These are phyloP conservation scores for Habroteleia sp. DNA, from an alignment of 2,888 invertebrate genomes.

Conservation along the genomic window DNA sequence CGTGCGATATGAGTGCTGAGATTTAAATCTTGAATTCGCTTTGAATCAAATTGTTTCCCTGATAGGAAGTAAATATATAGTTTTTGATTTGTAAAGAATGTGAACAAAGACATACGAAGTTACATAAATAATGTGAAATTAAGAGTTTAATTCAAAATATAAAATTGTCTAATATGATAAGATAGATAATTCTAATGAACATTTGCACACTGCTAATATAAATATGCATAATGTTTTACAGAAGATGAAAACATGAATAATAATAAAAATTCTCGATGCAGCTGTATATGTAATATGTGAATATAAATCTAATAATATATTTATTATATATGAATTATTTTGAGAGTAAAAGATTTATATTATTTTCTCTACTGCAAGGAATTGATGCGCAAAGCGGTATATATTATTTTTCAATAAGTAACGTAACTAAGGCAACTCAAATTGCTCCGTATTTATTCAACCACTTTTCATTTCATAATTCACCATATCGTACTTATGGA, in stretches of 20 bases:
- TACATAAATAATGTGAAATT: conserved; percentile 21
- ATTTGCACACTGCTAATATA: conserved; percentile 60
- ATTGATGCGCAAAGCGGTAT: conserved; percentile 51
- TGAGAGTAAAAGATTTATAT: conserved; percentile 62
- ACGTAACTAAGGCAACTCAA: conserved; percentile 46
- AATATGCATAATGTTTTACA: conserved; percentile 54
- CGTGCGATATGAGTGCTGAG: conserved; percentile 9
- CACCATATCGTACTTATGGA: conserved; percentile 28
- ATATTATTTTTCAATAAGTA: conserved; percentile 59
- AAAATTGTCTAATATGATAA: conserved; percentile 62
- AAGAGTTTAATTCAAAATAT: conserved; percentile 8
- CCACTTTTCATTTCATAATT: conserved; percentile 32
- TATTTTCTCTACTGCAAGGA: conserved; percentile 60
- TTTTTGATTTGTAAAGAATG: too few relatives aligned
- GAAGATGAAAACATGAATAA: conserved; percentile 26
- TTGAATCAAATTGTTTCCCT: too few relatives aligned
- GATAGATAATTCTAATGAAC: conserved; percentile 57
- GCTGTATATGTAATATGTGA: conserved; percentile 59
- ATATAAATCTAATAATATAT: conserved; percentile 61
- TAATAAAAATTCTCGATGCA: conserved; percentile 39
- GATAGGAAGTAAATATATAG: too few relatives aligned
- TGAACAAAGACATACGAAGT: too few relatives aligned
- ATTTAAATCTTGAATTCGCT: background rate
- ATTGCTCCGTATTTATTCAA: conserved; percentile 42
- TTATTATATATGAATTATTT: conserved; percentile 62